phyloP scores from a whole-genome alignment of 2,888 invertebrate genomes.

The Catocala fraxini region DNA sequence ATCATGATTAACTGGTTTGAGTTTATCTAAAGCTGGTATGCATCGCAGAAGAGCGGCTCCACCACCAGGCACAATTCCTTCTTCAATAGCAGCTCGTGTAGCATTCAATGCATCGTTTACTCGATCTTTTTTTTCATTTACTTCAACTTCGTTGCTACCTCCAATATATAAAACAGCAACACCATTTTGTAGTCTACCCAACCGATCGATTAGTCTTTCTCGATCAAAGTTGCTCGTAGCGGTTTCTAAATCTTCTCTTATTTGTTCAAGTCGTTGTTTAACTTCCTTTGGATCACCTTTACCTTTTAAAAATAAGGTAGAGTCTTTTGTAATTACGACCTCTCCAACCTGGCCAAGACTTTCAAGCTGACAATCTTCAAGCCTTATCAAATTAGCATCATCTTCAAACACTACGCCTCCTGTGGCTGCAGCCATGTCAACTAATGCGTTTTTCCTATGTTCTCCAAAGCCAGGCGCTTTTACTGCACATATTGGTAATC shows the following conservation, averaged over 20 bases:
- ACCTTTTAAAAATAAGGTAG: conserved; percentile 90
- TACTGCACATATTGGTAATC: conserved; percentile 96
- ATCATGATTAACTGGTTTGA: conserved; percentile 91
- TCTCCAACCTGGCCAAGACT: conserved; percentile 96
- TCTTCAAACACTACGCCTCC: conserved; percentile 98
- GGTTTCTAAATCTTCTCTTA: conserved; percentile 93
- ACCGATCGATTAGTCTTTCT: conserved; percentile 95
- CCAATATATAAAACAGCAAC: conserved; percentile 93
- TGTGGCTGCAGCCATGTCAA: conserved; percentile 96
- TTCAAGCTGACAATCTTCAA: conserved; percentile 94
- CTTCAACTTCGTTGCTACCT: conserved; percentile 96
- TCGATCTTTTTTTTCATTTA: conserved; percentile 98
- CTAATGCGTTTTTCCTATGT: conserved; percentile 94
- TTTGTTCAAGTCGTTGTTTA: conserved; percentile 92
- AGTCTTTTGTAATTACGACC: conserved; percentile 97
- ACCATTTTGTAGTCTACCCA: conserved; percentile 95
- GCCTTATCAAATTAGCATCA: conserved; percentile 94
- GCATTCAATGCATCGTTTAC: conserved; percentile 98
- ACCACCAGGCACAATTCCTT: conserved; percentile 98
- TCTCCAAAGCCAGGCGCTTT: conserved; percentile 99
- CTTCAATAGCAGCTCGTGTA: conserved; percentile 97
- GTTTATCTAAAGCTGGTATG: conserved; percentile 89
- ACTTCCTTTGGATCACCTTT: conserved; percentile 93
- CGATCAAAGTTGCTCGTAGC: conserved; percentile 96
- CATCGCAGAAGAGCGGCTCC: conserved; percentile 96